Base-by-base conservation (phyloP, 2,113 vertebrate species). In the Pleuronectes platessa region DNA sequence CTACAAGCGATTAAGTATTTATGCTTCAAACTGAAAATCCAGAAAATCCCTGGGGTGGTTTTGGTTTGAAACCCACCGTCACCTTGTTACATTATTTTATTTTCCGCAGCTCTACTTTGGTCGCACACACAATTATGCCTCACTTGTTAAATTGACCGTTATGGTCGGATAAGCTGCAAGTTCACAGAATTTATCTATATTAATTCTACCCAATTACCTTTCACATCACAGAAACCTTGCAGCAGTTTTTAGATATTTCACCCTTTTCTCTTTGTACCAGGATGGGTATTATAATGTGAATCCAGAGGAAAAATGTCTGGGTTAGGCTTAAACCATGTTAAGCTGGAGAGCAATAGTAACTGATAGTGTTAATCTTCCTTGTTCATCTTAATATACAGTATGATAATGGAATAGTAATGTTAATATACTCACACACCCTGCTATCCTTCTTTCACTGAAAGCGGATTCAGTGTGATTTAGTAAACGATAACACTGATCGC, bases 111-210 rank as follows among this genome's bases (percentile, higher is more conserved):
- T 68, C 13, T 55, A 42, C 68, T 71, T 40, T 72, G 45, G 54
- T 62, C 74, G 24, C 74, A 70, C 70, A 56, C 59, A 56, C 65
- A 77, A 83, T 79, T 84, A 75, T 42, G 68, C 54, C 61, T 64
- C 11, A 72, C 78, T 81, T 81, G 79, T 83, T 86, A 83, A 90
- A 84, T 86, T 72, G 81, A 78, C 76, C 26, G 59, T 87, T 84
- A 82, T 71, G 73, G 54, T 66, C 56, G 20, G 27, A 83, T 76
- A 74, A 72, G 68, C 42, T 78, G 74, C 68, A 65, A 79, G 74
- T 74, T 89, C 64, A 78, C 61, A 56, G 31, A 66, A 82, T 75
- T 61, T 74, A 75, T 88, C 79, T 65, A 35, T 71, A 87, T 89
- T 81, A 81, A 82, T 89, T 79, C 64, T 71, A 71, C 74, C 71